Evolutionary conservation across 2,888 invertebrate genomes (phyloP).

Genomic region (Drosophila cognata): DNA sequence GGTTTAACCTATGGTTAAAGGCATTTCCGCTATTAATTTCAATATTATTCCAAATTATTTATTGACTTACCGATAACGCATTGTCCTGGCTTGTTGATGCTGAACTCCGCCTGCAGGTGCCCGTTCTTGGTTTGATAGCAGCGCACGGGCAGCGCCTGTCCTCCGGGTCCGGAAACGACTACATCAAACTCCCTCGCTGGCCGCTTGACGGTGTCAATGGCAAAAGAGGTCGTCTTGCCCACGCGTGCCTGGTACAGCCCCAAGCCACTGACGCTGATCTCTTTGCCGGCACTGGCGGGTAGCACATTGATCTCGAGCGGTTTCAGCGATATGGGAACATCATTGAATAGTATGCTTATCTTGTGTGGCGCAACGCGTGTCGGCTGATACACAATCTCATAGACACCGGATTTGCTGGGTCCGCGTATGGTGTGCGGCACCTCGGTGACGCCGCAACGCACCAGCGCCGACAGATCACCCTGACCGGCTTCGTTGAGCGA

Average conservation of each 20-base stretch:
- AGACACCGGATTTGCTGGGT: constrained; percentile 89
- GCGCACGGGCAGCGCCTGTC: constrained; percentile 93
- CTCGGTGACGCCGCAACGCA: constrained; percentile 92
- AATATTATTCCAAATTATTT: background rate
- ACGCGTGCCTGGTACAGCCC: constrained; percentile 94
- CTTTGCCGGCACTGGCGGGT: constrained; percentile 89
- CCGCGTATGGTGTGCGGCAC: constrained; percentile 93
- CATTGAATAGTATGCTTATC: constrained; percentile 94
- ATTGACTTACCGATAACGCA: constrained; percentile 87
- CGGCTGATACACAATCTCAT: constrained; percentile 95
- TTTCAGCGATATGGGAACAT: constrained; percentile 88
- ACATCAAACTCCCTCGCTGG: constrained; percentile 96
- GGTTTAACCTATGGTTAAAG: background rate
- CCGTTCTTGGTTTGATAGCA: constrained; percentile 99
- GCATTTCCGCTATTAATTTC: background rate
- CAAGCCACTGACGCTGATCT: constrained; percentile 90
- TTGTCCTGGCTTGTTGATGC: constrained; percentile 91
- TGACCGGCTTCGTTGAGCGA: constrained; percentile 93
- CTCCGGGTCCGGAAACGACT: constrained; percentile 92
- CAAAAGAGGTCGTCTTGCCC: constrained; percentile 93
- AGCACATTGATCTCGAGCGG: constrained; percentile 87
- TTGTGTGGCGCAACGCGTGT: constrained; percentile 94
- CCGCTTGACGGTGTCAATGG: constrained; percentile 94
- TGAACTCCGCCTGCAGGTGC: constrained; percentile 96
- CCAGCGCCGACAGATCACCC: constrained; percentile 92